A percentile compares a stretch with the other conserved stretches of the same genome.
Conservation (phyloP, 2,888 invertebrate species). For the Aelia acuminata region DNA sequence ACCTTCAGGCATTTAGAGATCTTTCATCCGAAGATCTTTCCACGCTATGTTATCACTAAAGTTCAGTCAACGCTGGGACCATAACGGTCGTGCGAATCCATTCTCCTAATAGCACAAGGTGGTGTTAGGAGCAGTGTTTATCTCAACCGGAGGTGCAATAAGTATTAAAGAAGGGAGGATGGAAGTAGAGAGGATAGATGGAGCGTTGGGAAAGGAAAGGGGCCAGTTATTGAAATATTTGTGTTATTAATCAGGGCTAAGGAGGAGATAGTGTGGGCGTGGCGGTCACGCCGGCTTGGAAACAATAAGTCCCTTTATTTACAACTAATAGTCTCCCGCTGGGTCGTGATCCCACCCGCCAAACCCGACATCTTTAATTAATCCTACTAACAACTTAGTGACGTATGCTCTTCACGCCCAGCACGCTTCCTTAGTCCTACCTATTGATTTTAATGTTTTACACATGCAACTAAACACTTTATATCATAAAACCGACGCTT, state of each 20-base stretch:
- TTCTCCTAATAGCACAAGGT: conserved; percentile 16
- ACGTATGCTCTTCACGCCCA: conserved; percentile 47
- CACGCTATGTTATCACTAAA: neutral
- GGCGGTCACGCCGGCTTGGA: conserved; percentile 27
- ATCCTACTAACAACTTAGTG: conserved; percentile 44
- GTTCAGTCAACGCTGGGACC: neutral
- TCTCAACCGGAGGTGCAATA: neutral
- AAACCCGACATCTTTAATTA: conserved; percentile 42
- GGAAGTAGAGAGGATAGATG: neutral
- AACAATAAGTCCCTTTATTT: conserved; percentile 50
- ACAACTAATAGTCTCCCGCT: conserved; percentile 44
- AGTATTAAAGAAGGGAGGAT: neutral
- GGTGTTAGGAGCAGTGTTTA: neutral
- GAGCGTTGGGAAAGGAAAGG: neutral
- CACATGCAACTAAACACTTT: conserved; percentile 51
- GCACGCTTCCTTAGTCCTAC: conserved; percentile 12
- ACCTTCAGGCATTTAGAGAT: neutral
- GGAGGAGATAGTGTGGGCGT: conserved; percentile 45
- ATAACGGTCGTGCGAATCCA: conserved; percentile 3
- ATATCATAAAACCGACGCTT: neutral
- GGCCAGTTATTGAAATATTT: conserved; percentile 58
- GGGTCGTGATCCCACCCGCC: conserved; percentile 24
- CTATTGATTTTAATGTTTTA: conserved; percentile 51
- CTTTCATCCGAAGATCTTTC: neutral
- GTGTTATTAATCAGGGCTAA: conserved; percentile 54